Base-by-base conservation (phyloP, 2,113 vertebrate genomes). In the Gasterosteus nipponicus region DNA sequence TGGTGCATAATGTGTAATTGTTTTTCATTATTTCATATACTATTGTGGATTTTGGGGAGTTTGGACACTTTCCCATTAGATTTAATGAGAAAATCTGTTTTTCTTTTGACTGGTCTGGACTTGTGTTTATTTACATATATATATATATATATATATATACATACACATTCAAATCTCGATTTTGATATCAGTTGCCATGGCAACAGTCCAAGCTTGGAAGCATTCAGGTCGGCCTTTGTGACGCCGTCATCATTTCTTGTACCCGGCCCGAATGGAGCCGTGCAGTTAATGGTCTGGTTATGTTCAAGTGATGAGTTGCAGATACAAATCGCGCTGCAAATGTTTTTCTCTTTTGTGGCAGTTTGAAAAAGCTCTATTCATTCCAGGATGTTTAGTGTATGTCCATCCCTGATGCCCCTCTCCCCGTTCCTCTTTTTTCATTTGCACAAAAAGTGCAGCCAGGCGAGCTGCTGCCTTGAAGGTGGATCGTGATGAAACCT, bases 341-440 rank as follows among this genome's bases (percentile, higher is more conserved):
- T 54, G 41, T 49, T 71, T 76, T 41, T 73, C 29, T 3, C 38
- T 18, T 8, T 38, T 22, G 39, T 10, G 9, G 9, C 41, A 4
- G 3, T 75, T 31, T 54, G 5, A 11, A 60, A 71, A 65, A 67
- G 75, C 76, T 73, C 54, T 19, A 26, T 86, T 89, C 64, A 74
- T 71, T 7, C 38, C 33, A 33, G 35, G 33, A 49, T 69, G 64
- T 60, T 35, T 35, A 60, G 75, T 73, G 44, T 42, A 6, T 10
- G 44, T 80, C 63, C 15, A 2, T 42, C 58, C 11, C 35, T 1
- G 49, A 60, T 63, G 58, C 38, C 54, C 5, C 33, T 61, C 69
- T 77, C 59, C 81, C 46, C n/a, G 5, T 61, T 69, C 64, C 22
- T 81, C 51, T 56, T 38, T 56, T 70, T 72, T 89, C 42, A 71